Conservation (phyloP, 2,888 invertebrate genomes). For the Drosophila leonis region DNA sequence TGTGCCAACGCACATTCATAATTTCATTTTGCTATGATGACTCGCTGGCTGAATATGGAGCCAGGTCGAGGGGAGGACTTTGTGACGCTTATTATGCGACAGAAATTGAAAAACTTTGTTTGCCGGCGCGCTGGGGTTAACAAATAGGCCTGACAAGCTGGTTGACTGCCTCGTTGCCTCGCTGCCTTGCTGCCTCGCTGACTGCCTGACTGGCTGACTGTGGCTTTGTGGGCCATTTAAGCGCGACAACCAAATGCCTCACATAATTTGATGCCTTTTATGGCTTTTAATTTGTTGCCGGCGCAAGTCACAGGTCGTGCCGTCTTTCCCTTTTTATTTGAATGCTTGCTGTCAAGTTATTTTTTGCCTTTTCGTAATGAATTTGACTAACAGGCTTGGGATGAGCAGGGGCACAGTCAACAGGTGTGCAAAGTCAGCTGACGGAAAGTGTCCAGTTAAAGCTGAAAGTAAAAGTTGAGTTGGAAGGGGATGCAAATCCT, state of each 20-base stretch:
- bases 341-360: constrained; percentile 38
- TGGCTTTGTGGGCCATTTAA: constrained; percentile 53
- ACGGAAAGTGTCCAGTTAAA: constrained; percentile 25
- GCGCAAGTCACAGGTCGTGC: constrained; percentile 40
- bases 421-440: constrained; percentile 46
- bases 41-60: constrained; percentile 19
- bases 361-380: constrained; percentile 49
- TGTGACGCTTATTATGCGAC: constrained; percentile 80
- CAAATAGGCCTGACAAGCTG: constrained; percentile 66
- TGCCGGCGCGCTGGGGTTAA: constrained; percentile 80
- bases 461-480: not conserved
- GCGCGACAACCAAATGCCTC: constrained; percentile 74
- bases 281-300: constrained; percentile 78
- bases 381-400: constrained; percentile 56
- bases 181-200: not conserved
- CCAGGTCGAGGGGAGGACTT: constrained; percentile 28
- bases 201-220: constrained; percentile 21
- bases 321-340: constrained; percentile 35
- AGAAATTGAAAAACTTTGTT: constrained; percentile 83
- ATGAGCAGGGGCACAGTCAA: constrained; percentile 41
- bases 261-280: constrained; percentile 81
- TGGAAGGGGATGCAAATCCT: constrained; percentile 9
- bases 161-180: constrained; percentile 17
- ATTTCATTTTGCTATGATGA: constrained; percentile 76
- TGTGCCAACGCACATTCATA: constrained; percentile 79